These are phyloP conservation scores for Carduelis carduelis DNA, from an alignment of 2,797 vertebrate genomes.

Conservation along the genomic window DNA sequence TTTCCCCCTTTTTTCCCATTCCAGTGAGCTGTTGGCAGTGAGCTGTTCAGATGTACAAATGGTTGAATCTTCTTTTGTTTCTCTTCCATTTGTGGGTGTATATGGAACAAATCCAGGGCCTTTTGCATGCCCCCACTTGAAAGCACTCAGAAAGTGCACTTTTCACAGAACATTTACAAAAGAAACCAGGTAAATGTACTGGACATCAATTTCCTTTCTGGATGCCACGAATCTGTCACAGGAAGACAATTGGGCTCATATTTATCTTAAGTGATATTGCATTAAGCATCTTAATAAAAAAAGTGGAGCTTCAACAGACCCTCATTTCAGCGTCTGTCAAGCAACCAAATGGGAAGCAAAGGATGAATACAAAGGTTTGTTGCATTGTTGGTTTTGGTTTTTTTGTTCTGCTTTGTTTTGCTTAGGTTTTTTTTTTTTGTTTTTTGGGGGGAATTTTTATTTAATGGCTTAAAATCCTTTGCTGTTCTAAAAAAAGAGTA, in stretches of 20 bases:
- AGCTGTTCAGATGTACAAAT: neutral
- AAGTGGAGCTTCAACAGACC: neutral
- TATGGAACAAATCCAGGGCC: neutral
- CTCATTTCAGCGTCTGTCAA: neutral
- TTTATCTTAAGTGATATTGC: neutral
- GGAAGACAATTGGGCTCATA: neutral
- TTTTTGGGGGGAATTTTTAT: too few relatives aligned
- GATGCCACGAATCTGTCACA: neutral
- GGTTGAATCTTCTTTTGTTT: neutral
- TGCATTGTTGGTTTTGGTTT: neutral
- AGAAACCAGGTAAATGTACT: neutral
- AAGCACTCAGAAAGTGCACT: neutral
- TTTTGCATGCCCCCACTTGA: neutral
- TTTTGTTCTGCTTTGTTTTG: neutral
- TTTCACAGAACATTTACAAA: neutral
- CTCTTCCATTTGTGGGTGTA: neutral
- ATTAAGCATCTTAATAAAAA: neutral
- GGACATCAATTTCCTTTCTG: neutral
- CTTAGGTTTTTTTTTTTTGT: too few relatives aligned
- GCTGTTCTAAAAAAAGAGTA: neutral
- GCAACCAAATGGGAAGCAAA: neutral
- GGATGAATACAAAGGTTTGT: neutral
- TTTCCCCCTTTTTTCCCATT: fast-evolving
- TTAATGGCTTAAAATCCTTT: neutral
- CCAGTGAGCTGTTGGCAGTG: neutral